Evolutionary conservation across 2,888 invertebrate species (phyloP), one percentile per base, ranked within the genome.

Genomic region (Epistrophe eligans): DNA sequence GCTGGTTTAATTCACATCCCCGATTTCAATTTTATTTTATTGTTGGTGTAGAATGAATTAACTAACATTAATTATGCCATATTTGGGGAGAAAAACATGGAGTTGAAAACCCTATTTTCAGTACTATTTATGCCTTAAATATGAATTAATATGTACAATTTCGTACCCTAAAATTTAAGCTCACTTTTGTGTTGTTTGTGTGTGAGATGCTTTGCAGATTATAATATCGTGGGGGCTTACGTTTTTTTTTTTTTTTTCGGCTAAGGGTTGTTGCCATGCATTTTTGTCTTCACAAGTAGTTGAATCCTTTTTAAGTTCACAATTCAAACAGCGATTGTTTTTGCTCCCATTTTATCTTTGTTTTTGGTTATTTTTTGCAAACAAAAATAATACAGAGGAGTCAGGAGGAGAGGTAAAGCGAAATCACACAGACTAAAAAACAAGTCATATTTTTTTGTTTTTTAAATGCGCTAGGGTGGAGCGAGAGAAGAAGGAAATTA

Each of bases 251-350:
- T n/a, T n/a, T n/a, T n/a, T n/a, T n/a, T n/a, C 62, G 32, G 50
- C 62, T 62, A 64, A 64, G 74, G 79, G 83, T 71, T 70, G 72
- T 58, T 84, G 48, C 32, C 60, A 38, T 70, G 73, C 57, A 52
- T 73, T 80, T 76, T 71, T 71, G 38, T 81, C 70, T 82, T 57
- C 71, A 38, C 43, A 58, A 79, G 82, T 76, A 87, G 81, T 82
- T 74, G 83, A 83, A 82, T 76, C 79, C 87, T 76, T 87, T 77
- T 80, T 73, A 57, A 72, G 40, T 74, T 55, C 55, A 55, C 60
- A 77, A 76, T 73, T 72, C 70, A 77, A 71, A 19, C 71, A 5
- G 67, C 77, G 32, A 74, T 60, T 66, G 66, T 67, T 79, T 83
- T 76, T 71, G 71, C 64, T 79, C 70, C 55, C 50, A 40, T 60